phyloP scores from a whole-genome alignment of 30 jellyfish, hydroid and myxozoan genomes.

The Aurelia aurita complex sp. Pacific region DNA sequence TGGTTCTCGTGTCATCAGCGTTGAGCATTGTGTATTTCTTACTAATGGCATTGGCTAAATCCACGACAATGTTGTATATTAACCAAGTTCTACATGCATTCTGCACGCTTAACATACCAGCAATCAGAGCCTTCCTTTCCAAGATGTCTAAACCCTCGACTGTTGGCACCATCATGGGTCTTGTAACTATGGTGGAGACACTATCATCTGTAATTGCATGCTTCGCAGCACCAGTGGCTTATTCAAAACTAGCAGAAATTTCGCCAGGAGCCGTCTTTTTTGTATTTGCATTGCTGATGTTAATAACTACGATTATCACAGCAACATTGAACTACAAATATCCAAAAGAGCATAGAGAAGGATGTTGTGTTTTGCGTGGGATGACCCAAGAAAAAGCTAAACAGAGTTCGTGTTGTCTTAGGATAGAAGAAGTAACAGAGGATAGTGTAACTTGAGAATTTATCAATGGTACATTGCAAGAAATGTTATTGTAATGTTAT shows the following conservation, averaged over 20 bases:
- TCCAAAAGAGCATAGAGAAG: background rate
- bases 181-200: slow-evolving; percentile 28
- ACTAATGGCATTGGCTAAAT: slow-evolving; percentile 25
- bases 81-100: slow-evolving; percentile 26
- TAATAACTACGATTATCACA: slow-evolving; percentile 10
- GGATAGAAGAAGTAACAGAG: background rate
- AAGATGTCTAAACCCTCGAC: slow-evolving; percentile 26
- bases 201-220: slow-evolving; percentile 34
- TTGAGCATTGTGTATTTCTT: slow-evolving; percentile 12
- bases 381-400: background rate
- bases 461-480: too few species aligned
- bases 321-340: background rate
- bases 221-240: slow-evolving; percentile 34
- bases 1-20: slow-evolving; percentile 17
- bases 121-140: slow-evolving; percentile 33
- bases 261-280: slow-evolving; percentile 21
- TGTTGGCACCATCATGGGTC: slow-evolving; percentile 29
- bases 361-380: background rate
- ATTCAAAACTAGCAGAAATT: slow-evolving; percentile 5
- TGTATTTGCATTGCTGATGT: slow-evolving; percentile 19
- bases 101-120: slow-evolving; percentile 23
- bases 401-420: background rate
- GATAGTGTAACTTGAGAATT: too few species aligned
- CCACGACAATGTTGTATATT: slow-evolving; percentile 20
- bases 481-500: too few species aligned